Evolutionary conservation across 2,797 vertebrate species (phyloP), one percentile per base, ranked within the genome.

Genomic region (Danio tinwini): DNA sequence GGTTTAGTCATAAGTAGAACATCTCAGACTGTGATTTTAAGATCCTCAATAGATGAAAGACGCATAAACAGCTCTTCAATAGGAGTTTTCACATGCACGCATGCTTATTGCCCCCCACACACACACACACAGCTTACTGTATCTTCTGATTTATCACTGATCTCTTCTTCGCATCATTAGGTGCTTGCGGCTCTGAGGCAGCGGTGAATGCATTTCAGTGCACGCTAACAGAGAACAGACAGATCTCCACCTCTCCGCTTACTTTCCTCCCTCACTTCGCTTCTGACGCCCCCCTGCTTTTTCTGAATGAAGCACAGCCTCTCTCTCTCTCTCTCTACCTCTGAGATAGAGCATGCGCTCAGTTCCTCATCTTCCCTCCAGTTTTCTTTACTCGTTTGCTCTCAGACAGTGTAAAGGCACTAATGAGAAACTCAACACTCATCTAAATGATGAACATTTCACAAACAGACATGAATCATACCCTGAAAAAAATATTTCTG

Each of bases 241-340:
- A 49, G 56, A 53, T 45, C 63, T 88, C 82, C 74, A 67, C 59
- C 78, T 67, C 87, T 79, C 64, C 37, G 67, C 74, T 83, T 78
- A 63, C 55, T 84, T 78, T 80, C 80, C 80, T 81, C 68, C 40
- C 81, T 89, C 52, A 84, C 75, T 79, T 84, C 87, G 73, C 78
- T 88, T 87, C 83, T 79, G 81, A 88, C 87, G 85, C 88, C 85
- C 82, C 81, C 86, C 83, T 79, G 86, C 84, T 91, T 92, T 94
- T 93, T 93, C 90, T 94, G 90, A 94, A 94, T 93, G 93, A 91
- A 93, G 88, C 85, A 82, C 85, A 85, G 81, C 87, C 81, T 42
- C 59, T n/a, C 58, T 74, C 85, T 80, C 86, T 87, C 81, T 84
- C 81, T 85, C 84, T 73, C 87, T 86, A 87, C 86, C 85, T 80